Evolutionary conservation across 2,113 vertebrate genomes (phyloP), one percentile per base, ranked within the genome.

Genomic region (Haemorhous mexicanus): DNA sequence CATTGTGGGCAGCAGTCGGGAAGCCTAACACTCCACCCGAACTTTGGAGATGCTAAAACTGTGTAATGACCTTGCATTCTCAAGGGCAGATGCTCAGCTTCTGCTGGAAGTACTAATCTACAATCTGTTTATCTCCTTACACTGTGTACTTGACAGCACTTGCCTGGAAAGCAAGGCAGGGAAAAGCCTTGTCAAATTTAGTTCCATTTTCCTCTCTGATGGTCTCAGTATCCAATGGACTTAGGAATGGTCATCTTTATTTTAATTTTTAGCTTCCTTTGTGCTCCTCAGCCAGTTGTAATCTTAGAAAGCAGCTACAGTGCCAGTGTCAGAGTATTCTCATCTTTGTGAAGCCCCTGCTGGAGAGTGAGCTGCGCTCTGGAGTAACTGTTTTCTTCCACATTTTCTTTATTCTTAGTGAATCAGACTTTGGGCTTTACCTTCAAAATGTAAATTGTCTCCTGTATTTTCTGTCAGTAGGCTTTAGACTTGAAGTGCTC

Each of bases 61-160:
- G 30, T 94, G 75, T 75, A 89, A 73, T 97, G 97, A 97, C 97
- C 98, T 97, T 98, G 97, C 97, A 84, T 97, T 94, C 86, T 87
- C 82, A 97, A 96, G 90, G 95, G 89, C 89, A 95, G 70, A 58
- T 84, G 72, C 89, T 90, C 79, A 84, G 73, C 84, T 95, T 96
- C 68, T 94, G 84, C 84, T 94, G 74, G 58, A 97, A 96, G 92
- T 95, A 67, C 91, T 95, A 89, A 77, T 90, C 80, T n/a, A 72
- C 87, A 90, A 90, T 95, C 87, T 93, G 70, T 93, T 90, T 97
- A 95, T 77, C 90, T 95, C 95, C 66, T 39, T 89, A 78, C 76
- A 41, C 86, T 79, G 4, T 18, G 47, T 90, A 49, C 92, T 84
- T 85, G 81, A 76, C 80, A 95, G 92, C 77, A 93, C 77, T 97